Evolutionary conservation across 2,113 vertebrate species (phyloP), one percentile per base, ranked within the genome.

Genomic region (Entosphenus tridentatus): DNA sequence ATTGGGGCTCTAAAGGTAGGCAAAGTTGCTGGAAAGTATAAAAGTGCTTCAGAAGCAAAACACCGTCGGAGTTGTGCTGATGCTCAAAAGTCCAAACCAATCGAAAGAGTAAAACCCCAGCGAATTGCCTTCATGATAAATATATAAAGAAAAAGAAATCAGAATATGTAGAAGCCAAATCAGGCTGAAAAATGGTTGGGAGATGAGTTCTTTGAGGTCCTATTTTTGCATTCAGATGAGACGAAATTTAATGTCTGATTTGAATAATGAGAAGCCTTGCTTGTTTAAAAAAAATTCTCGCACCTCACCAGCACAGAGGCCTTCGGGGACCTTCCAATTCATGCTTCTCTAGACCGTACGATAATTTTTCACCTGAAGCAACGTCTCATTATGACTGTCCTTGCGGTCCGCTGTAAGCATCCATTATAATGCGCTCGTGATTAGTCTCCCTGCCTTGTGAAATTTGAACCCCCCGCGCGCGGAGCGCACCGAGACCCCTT

Each of bases 141-240:
- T 39, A 39, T 39, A 39, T 39, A 39, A 39, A 39, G 39, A 39
- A 39, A 39, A 65, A 65, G 62, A 65, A 65, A 65, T 65, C 21
- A 21, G 62, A 65, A n/a, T 65, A n/a, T 65, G n/a, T 21, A 65
- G 62, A n/a, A 21, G 21, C n/a, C n/a, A 65, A 65, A 65, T 65
- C 62, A 65, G 62, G n/a, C 62, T 21, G 62, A 65, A 65, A 65
- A 65, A 65, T 21, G 62, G 21, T 21, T 65, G 8, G n/a, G 21
- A 65, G 62, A 65, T 65, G 62, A 65, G 62, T 21, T 65, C 62
- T 65, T 65, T 65, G 62, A 65, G 62, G 62, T 21, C 62, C 62
- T 65, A 65, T 65, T 65, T 65, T 65, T 65, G 62, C 62, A 65
- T 65, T 65, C 62, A 65, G 62, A 65, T 65, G 62, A 65, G 62